Evolutionary conservation across 2,797 vertebrate species (phyloP).

Genomic region (Clarias fuscus): DNA sequence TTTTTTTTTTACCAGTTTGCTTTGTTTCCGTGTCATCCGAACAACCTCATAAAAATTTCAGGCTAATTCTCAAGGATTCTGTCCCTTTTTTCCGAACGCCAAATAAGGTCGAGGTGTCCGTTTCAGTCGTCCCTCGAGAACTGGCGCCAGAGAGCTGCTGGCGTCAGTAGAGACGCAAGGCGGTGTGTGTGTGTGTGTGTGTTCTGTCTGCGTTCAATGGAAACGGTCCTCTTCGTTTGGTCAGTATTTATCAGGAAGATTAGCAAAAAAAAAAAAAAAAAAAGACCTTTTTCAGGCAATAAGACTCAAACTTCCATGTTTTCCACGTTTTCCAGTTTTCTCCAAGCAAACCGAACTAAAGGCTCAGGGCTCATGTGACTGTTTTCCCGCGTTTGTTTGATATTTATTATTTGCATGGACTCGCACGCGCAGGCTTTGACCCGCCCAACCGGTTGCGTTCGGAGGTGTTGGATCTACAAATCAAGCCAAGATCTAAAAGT

Average conservation of each 20-base stretch:
- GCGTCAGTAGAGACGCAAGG: background rate
- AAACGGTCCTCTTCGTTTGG: background rate
- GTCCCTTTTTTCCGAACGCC: constrained; percentile 44
- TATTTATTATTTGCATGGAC: constrained; percentile 2
- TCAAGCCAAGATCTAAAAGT: background rate
- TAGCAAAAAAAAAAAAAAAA: background rate
- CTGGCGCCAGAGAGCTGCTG: no score
- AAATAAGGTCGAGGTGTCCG: constrained; percentile 37
- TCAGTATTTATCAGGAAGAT: constrained; percentile 24
- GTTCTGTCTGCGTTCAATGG: background rate
- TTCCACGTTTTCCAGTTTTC: constrained; percentile 28
- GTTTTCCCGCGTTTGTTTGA: constrained; percentile 20
- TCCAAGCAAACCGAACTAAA: background rate
- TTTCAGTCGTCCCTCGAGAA: constrained; percentile 7
- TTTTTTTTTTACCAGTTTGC: constrained; percentile 29
- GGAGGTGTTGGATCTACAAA: background rate
- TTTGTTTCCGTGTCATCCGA: constrained; percentile 36
- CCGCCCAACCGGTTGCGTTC: background rate
- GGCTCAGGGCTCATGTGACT: constrained; percentile 53
- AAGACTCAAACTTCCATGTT: constrained; percentile 42
- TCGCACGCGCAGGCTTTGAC: background rate
- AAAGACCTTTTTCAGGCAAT: constrained; percentile 44
- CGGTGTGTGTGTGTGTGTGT: background rate
- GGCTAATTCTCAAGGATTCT: constrained; percentile 39
- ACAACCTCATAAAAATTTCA: constrained; percentile 50